These are phyloP conservation scores for Arvicola amphibius DNA, from an alignment of 2,797 vertebrate species.

Conservation along the genomic window DNA sequence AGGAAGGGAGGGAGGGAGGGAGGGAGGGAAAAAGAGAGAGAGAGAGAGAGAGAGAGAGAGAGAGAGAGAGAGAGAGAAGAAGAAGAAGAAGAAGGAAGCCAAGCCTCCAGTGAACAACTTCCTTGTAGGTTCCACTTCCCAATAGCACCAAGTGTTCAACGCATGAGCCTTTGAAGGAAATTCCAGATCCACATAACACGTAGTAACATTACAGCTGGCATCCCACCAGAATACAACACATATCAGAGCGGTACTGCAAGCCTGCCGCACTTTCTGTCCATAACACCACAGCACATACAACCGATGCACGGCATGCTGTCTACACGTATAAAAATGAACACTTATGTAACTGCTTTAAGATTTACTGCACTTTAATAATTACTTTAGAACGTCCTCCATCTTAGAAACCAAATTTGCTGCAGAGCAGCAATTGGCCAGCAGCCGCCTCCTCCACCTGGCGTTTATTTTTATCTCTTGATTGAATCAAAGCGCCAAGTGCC, in stretches of 20 bases:
- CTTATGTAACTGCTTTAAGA: too few species aligned
- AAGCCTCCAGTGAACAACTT: background rate
- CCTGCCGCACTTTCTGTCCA: background rate
- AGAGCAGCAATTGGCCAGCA: too few species aligned
- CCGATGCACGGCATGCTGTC: too few species aligned
- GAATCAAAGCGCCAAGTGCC: background rate
- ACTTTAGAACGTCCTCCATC: background rate
- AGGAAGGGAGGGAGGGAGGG: too few species aligned
- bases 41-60: too few species aligned
- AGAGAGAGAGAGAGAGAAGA: too few species aligned
- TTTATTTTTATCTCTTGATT: background rate
- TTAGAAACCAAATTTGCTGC: background rate
- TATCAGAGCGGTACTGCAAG: background rate
- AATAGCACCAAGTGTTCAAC: background rate
- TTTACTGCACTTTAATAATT: background rate
- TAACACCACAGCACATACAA: background rate
- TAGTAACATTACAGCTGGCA: too few species aligned
- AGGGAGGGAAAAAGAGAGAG: too few species aligned
- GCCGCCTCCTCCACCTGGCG: background rate
- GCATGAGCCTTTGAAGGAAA: background rate
- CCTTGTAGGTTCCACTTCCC: background rate
- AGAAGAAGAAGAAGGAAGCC: too few species aligned
- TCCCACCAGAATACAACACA: too few species aligned
- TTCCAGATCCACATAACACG: background rate
- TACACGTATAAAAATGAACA: background rate